These are phyloP conservation scores for Tetrax tetrax DNA, from an alignment of 2,113 vertebrate genomes.

Conservation along the genomic window DNA sequence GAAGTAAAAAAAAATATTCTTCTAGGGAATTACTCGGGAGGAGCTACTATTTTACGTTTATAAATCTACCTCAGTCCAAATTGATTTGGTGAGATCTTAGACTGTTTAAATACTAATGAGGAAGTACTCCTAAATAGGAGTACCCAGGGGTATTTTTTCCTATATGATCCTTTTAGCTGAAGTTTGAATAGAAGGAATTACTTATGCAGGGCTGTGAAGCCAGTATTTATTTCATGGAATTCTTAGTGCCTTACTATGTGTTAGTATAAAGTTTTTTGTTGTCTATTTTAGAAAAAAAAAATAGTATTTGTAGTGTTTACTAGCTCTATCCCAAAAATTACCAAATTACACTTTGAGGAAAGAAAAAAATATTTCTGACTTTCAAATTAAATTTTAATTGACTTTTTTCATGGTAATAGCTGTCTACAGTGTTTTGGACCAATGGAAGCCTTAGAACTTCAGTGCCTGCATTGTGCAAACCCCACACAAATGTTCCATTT, in stretches of 20 bases:
- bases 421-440: not conserved
- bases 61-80: not conserved
- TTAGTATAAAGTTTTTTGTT: not conserved
- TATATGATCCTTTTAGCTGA: not conserved
- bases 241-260: not conserved
- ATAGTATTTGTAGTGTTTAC: not conserved
- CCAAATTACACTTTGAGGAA: not conserved
- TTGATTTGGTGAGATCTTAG: not conserved
- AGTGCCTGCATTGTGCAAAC: not conserved
- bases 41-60: not conserved
- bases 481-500: not conserved
- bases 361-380: not conserved
- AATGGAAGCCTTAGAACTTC: not conserved
- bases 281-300: not conserved
- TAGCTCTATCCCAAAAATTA: not conserved
- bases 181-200: not conserved
- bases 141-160: not conserved
- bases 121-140: not conserved
- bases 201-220: not conserved
- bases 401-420: not conserved
- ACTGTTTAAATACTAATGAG: not conserved
- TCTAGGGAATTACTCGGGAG: not conserved
- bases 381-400: not conserved
- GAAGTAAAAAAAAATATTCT: no score
- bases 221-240: not conserved